Evolutionary conservation across 1,140 invertebrate genomes (phyloP), one percentile per base, ranked within the genome.

Genomic region (Delia radicum): DNA sequence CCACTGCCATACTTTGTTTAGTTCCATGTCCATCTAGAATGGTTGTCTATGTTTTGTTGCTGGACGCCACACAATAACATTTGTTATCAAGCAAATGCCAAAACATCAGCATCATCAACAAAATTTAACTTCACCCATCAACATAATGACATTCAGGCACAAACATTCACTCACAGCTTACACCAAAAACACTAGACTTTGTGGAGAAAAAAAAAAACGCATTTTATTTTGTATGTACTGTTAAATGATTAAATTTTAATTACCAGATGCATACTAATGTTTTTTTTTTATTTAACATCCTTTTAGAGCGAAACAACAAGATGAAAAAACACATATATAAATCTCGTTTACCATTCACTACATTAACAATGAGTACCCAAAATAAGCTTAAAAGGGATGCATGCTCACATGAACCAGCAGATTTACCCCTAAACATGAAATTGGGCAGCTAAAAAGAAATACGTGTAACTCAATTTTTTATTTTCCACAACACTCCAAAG

Each of bases 221-320:
- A 33, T 33, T 10, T 33, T 42, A 15, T 42, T 42, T 42, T 42
- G 8, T 63, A 10, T 3, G 18, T 18, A 31, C 13, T 67, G 18
- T n/a, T 12, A 33, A 69, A 69, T 69, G 65, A 69, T 69, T 37
- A 69, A 69, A 69, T 37, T 69, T 69, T 69, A 69, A 69, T 69
- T 69, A 69, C 65, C 65, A 37, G 29, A 69, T 69, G 65, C 7
- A 69, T 37, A 21, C 18, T 69, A 33, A 18, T 31, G 29, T 18
- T 67, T 15, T 67, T 18, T 67, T 28, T 27, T 5, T 33, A 10
- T 33, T 4, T 33, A 33, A 33, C 31, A 33, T 33, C 31, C 31
- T 33, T 33, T 33, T 33, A 42, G 37, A 42, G 12, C 37, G n/a
- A 13, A 42, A 10, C 6, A 10, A 42, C 37, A 42, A 10, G 37